Evolutionary conservation across 2,888 invertebrate species (phyloP).

Genomic region (Melanargia galathea): DNA sequence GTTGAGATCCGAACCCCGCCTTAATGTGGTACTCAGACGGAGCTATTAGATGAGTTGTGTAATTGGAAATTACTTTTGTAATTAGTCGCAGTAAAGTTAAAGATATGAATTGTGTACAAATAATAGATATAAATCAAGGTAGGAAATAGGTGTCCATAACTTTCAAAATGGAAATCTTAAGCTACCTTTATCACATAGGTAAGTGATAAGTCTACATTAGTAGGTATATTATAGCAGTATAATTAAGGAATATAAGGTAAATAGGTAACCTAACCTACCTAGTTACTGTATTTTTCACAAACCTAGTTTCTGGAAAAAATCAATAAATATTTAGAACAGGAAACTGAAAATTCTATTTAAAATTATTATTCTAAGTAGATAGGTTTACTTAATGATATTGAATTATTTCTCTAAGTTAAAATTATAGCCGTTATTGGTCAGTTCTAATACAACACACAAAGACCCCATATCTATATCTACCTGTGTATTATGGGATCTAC

Average conservation of each 20-base stretch:
- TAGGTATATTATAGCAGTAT: no score
- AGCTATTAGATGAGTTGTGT: slow-evolving; percentile 38
- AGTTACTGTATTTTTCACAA: no score
- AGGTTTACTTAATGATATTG: no score
- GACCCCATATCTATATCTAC: not conserved
- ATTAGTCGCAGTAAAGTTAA: slow-evolving; percentile 28
- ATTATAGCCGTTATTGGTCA: not conserved
- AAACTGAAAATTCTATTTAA: no score
- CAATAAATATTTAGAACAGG: no score
- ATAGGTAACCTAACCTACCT: no score
- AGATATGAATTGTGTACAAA: slow-evolving; percentile 1
- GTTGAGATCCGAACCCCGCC: slow-evolving; percentile 48
- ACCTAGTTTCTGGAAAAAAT: no score
- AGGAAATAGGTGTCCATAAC: not conserved
- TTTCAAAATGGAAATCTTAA: not conserved
- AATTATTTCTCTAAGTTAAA: no score
- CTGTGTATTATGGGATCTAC: not conserved
- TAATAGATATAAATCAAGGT: not conserved
- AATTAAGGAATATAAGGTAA: no score
- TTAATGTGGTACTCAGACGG: slow-evolving; percentile 35
- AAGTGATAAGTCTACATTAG: no score
- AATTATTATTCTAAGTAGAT: no score
- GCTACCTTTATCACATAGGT: not conserved
- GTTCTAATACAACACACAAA: not conserved
- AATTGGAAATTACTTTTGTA: slow-evolving; percentile 32